Conservation (phyloP, 2,888 invertebrate genomes). For the Anagyrus pseudococci region DNA sequence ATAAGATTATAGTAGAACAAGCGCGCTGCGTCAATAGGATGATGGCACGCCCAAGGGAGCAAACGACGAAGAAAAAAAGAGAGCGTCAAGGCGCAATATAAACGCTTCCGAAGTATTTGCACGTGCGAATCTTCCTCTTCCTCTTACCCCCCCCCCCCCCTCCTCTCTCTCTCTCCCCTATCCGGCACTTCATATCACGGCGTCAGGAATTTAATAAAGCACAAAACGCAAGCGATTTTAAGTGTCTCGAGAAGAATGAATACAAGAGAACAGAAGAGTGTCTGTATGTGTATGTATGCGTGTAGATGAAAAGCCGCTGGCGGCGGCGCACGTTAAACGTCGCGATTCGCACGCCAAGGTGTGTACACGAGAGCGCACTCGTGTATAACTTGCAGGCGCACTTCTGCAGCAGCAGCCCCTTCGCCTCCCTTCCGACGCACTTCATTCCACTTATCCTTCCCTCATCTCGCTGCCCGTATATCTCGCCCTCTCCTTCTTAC, state of each 20-base stretch:
- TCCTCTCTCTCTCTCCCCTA: constrained; percentile 46
- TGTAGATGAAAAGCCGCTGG: constrained; percentile 12
- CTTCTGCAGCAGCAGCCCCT: not conserved
- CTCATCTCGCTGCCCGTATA: constrained; percentile 2
- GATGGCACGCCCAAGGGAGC: too few species aligned
- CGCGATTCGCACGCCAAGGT: constrained; percentile 28
- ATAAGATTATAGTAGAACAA: too few species aligned
- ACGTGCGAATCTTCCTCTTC: constrained; percentile 53
- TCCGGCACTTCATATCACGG: too few species aligned
- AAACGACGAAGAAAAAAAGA: too few species aligned
- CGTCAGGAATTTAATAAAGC: constrained; percentile 62
- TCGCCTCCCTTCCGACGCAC: not conserved
- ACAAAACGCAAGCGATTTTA: constrained; percentile 40
- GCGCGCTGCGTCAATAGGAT: too few species aligned
- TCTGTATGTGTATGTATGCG: too few species aligned
- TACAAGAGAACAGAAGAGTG: not conserved
- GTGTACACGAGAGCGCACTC: constrained; percentile 5
- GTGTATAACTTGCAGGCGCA: not conserved
- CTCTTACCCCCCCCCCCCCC: constrained; percentile 16
- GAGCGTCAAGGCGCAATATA: too few species aligned
- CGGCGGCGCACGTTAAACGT: constrained; percentile 26
- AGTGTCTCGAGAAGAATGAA: constrained; percentile 20
- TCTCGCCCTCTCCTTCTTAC: not conserved
- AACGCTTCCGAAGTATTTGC: constrained; percentile 49
- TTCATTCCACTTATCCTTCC: not conserved